These are phyloP conservation scores for Microcebus jonahi DNA, from an alignment of 2,113 vertebrate species.

Conservation along the genomic window DNA sequence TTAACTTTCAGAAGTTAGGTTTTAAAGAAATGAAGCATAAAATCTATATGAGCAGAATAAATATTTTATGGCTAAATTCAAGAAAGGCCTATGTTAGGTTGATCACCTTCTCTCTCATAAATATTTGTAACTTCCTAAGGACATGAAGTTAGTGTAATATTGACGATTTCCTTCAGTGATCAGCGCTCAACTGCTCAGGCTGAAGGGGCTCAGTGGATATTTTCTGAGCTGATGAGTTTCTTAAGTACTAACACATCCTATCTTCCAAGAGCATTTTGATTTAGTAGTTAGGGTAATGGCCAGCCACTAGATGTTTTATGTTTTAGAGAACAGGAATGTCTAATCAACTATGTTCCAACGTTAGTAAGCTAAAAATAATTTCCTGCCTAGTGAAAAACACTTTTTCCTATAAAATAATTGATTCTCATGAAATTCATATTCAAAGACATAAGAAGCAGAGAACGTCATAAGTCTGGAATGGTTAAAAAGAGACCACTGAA, in stretches of 20 bases:
- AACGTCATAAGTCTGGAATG: not conserved
- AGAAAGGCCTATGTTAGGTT: slow-evolving; percentile 10
- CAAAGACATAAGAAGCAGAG: not conserved
- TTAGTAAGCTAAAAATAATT: slow-evolving; percentile 33
- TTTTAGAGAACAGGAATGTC: slow-evolving; percentile 23
- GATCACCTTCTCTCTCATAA: not conserved
- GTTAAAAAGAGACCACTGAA: not conserved
- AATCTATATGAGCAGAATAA: not conserved
- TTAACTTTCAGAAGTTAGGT: not conserved
- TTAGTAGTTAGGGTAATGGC: not conserved
- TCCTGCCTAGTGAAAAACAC: not conserved
- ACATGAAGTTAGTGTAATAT: not conserved
- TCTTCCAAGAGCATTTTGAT: slow-evolving; percentile 17
- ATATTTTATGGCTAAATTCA: slow-evolving; percentile 37
- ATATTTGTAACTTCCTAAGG: not conserved
- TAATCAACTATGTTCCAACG: not conserved
- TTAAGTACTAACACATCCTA: not conserved
- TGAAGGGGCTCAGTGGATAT: not conserved
- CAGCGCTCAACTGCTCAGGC: not conserved
- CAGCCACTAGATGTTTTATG: not conserved
- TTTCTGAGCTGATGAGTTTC: not conserved
- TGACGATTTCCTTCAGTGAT: not conserved
- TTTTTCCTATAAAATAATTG: slow-evolving; percentile 53
- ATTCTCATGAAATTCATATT: slow-evolving; percentile 27
- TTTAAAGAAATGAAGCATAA: slow-evolving; percentile 37